These are phyloP conservation scores for Myopa testacea DNA, from an alignment of 2,888 invertebrate genomes.

Conservation along the genomic window DNA sequence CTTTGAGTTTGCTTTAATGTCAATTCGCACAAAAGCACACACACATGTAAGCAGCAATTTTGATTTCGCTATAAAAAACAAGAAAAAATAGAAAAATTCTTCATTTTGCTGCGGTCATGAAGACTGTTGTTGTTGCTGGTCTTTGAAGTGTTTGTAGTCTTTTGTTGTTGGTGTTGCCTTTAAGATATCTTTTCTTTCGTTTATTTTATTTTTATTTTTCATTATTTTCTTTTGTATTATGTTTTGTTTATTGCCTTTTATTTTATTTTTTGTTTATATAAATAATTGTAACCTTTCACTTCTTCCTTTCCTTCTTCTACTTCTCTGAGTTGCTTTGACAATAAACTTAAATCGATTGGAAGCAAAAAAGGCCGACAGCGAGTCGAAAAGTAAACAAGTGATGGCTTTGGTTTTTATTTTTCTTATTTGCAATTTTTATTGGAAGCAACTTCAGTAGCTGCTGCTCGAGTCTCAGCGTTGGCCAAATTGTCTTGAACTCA, in stretches of 20 bases:
- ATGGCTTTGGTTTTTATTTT: not conserved
- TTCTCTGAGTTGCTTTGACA: conserved; percentile 19
- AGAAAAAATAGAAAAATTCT: conserved; percentile 1
- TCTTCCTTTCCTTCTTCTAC: not conserved
- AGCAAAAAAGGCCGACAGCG: not conserved
- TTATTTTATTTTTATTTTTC: not conserved
- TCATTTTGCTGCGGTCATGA: not conserved
- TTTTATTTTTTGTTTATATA: conserved; percentile 6
- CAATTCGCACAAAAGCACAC: not conserved
- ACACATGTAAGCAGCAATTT: not conserved
- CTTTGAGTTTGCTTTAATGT: conserved; percentile 20
- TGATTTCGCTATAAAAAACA: not conserved
- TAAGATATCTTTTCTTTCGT: not conserved
- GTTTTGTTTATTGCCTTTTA: not conserved
- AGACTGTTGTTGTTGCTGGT: not conserved
- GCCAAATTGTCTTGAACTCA: not conserved
- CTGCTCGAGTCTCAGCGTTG: not conserved
- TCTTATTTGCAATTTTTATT: too few relatives aligned
- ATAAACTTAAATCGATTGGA: conserved; percentile 21
- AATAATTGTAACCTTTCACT: conserved; percentile 38
- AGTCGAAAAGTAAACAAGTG: not conserved
- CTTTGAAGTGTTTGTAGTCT: not conserved
- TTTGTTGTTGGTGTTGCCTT: not conserved
- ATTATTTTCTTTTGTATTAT: not conserved
- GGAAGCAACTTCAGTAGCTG: not conserved